phyloP scores from a whole-genome alignment of 2,113 vertebrate genomes.

The Neolamprologus sp. region DNA sequence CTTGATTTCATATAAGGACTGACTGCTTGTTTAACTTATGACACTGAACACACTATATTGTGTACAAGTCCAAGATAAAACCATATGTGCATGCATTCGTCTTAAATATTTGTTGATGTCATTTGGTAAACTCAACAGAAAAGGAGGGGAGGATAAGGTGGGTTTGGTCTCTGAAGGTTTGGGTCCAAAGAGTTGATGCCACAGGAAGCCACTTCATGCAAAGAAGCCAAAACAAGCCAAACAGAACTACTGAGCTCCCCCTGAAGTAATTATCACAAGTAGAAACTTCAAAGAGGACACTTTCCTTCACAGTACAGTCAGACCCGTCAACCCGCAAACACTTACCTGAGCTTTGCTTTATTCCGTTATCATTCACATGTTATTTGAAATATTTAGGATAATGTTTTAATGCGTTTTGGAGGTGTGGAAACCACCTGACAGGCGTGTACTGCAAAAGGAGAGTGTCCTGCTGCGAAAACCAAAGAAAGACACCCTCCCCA shows the following conservation, averaged over 20 bases:
- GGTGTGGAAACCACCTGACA: background rate
- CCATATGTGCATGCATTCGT: background rate
- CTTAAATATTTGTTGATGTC: background rate
- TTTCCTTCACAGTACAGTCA: constrained; percentile 34
- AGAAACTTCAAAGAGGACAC: constrained; percentile 21
- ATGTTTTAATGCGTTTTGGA: background rate
- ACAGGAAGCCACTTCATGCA: constrained; percentile 62
- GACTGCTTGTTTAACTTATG: background rate
- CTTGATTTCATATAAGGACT: background rate
- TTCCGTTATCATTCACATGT: background rate
- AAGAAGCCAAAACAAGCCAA: constrained; percentile 58
- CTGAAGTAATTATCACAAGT: constrained; percentile 18
- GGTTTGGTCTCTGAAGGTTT: background rate
- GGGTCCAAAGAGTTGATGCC: background rate
- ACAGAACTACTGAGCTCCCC: constrained; percentile 38
- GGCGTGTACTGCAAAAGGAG: constrained; percentile 29
- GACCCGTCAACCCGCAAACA: background rate
- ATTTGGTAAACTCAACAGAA: background rate
- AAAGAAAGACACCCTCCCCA: constrained; percentile 36
- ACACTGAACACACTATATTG: background rate
- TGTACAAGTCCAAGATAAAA: background rate
- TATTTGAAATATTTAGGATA: background rate
- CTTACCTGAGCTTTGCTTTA: background rate
- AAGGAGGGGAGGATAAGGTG: background rate
- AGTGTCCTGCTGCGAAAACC: constrained; percentile 23